phyloP scores from a whole-genome alignment of 1,140 invertebrate species.

The Tetramorium parvispinum region DNA sequence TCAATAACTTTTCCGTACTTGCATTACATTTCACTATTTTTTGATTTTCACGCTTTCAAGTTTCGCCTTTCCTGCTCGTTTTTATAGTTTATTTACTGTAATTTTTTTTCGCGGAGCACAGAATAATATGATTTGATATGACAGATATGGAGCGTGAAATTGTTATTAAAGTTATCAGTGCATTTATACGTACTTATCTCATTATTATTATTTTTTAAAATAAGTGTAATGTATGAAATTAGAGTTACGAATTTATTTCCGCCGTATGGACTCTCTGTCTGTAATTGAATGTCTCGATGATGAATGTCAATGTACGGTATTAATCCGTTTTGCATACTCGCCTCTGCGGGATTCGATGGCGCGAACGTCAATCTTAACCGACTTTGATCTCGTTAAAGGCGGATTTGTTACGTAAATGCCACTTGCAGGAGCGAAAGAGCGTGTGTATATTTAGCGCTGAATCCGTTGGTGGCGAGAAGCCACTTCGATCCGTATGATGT shows the following conservation, averaged over 20 bases:
- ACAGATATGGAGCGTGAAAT: neutral
- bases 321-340: constrained; percentile 19
- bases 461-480: constrained; percentile 30
- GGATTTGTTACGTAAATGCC: constrained; percentile 48
- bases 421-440: constrained; percentile 38
- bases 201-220: no score
- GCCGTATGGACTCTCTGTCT: neutral
- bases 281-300: neutral
- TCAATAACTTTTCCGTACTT: neutral
- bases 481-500: constrained; percentile 35
- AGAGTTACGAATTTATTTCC: neutral
- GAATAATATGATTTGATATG: neutral
- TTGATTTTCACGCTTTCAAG: constrained; percentile 7
- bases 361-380: constrained; percentile 27
- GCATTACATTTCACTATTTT: constrained; percentile 3
- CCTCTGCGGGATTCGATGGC: neutral
- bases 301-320: neutral
- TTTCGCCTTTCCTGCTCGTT: neutral
- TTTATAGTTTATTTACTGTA: neutral
- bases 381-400: constrained; percentile 39
- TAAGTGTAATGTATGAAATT: no score
- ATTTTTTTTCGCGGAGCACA: neutral
- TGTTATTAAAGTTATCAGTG: neutral
- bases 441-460: constrained; percentile 41
- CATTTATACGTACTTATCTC: neutral